phyloP scores from a whole-genome alignment of 1,140 invertebrate species.

The Yoshiicerus persimilis region DNA sequence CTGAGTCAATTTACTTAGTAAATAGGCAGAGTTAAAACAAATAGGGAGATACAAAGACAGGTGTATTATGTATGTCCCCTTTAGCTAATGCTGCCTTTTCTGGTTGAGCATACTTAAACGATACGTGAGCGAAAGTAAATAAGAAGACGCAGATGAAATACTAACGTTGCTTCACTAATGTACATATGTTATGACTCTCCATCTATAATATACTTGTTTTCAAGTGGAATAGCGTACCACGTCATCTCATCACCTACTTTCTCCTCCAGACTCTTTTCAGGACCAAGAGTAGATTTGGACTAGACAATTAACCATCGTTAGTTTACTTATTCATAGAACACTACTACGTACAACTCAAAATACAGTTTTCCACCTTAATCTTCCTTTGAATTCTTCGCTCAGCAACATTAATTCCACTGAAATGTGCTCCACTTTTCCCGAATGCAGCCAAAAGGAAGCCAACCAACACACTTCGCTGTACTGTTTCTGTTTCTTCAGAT shows the following conservation, averaged over 20 bases:
- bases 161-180: neutral
- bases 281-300: neutral
- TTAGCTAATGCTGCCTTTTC: neutral
- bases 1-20: no score
- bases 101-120: neutral
- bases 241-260: neutral
- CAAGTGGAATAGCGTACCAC: neutral
- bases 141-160: neutral
- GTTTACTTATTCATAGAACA: slow-evolving; percentile 8
- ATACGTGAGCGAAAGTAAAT: neutral
- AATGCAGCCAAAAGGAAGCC: neutral
- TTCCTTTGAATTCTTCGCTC: neutral
- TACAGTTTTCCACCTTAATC: neutral
- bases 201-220: neutral
- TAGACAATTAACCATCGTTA: neutral
- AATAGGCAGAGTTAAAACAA: no score
- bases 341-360: neutral
- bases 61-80: neutral
- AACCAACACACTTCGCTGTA: no score
- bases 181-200: neutral
- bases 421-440: neutral
- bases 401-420: neutral
- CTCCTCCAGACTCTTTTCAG: neutral
- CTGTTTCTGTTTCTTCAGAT: neutral
- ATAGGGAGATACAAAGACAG: no score